Base-by-base conservation (phyloP, 1,140 invertebrate species). In the Penaeus vannamei region DNA sequence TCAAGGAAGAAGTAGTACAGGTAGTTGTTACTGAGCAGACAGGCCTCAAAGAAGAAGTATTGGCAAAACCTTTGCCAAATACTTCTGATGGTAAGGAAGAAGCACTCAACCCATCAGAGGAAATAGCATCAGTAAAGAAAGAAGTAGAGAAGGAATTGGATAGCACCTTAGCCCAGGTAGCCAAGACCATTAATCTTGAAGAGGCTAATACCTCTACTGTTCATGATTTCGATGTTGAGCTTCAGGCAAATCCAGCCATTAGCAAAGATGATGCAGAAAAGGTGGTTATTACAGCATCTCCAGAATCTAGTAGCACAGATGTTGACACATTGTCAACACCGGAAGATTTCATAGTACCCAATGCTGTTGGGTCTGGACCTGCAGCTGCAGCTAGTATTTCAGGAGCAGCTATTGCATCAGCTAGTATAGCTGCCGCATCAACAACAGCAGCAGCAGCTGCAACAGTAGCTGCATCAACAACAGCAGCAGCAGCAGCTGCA, bases 401-500 rank as follows among this genome's bases (percentile, higher is more conserved):
- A 22, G 32, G n/a, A 22, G 69, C 26, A 53, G 36, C 20, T 53
- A 36, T 29, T 85, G 62, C 26, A n/a, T 26, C 46, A 36, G 32
- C 1, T 64, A 26, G 14, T 20, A 36, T 59, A 60, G 66, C 26
- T 26, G 32, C 20, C n/a, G 23, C 32, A 66, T 69, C 3, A 29
- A 23, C 3, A 29, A 23, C 36, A 46, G 61, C 46, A 76, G 66
- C 29, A 22, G 53, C 60, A 80, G 59, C 80, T 83, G 53, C 79
- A n/a, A 32, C 42, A 32, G 86, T 64, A 69, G 46, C 66, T 64
- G 14, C 83, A 32, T 32, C 32, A 36, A 32, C 60, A 79, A 60
- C 85, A 80, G 32, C 53, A 80, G n/a, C n/a, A n/a, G n/a, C n/a
- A n/a, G 86, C 61, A 69, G 46, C 66, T 64, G 14, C 83, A 32